Conservation (phyloP, 2,113 vertebrate species). For the Thunnus maccoyii region DNA sequence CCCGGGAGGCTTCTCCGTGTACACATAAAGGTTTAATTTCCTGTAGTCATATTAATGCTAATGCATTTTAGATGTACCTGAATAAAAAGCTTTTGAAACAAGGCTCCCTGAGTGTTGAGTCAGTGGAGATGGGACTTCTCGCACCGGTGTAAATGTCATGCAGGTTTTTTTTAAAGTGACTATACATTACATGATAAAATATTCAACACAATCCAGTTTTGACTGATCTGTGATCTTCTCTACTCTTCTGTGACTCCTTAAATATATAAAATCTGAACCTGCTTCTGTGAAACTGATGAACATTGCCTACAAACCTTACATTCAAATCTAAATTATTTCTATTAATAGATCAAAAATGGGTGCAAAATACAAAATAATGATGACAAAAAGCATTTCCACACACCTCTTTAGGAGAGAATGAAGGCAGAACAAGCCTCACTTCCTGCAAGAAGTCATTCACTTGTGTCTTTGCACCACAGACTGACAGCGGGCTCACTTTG, state of each 20-base stretch:
- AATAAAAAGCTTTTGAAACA: slow-evolving; percentile 67
- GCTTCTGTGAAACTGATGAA: neutral
- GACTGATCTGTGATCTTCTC: slow-evolving; percentile 29
- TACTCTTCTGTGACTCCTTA: neutral
- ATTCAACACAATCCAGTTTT: slow-evolving; percentile 56
- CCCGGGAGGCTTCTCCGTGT: slow-evolving; percentile 51
- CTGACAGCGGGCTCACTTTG: slow-evolving; percentile 38
- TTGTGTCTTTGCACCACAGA: slow-evolving; percentile 34
- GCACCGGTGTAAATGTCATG: slow-evolving; percentile 75
- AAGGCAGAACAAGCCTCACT: neutral
- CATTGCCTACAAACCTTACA: neutral
- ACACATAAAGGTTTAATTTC: slow-evolving; percentile 63
- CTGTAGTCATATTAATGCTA: slow-evolving; percentile 69
- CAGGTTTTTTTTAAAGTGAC: slow-evolving; percentile 45
- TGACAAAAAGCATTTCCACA: neutral
- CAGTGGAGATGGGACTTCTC: slow-evolving; percentile 71
- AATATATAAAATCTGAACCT: slow-evolving; percentile 17
- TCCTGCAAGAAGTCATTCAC: slow-evolving; percentile 23
- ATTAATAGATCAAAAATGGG: neutral
- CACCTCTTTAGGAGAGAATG: neutral
- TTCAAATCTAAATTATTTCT: neutral
- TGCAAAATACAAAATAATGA: slow-evolving; percentile 1
- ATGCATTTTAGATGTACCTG: slow-evolving; percentile 79
- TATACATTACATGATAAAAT: slow-evolving; percentile 67
- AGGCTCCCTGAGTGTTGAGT: slow-evolving; percentile 72